phyloP scores from a whole-genome alignment of 2,888 invertebrate genomes.

The Zaprionus obscuricornis region DNA sequence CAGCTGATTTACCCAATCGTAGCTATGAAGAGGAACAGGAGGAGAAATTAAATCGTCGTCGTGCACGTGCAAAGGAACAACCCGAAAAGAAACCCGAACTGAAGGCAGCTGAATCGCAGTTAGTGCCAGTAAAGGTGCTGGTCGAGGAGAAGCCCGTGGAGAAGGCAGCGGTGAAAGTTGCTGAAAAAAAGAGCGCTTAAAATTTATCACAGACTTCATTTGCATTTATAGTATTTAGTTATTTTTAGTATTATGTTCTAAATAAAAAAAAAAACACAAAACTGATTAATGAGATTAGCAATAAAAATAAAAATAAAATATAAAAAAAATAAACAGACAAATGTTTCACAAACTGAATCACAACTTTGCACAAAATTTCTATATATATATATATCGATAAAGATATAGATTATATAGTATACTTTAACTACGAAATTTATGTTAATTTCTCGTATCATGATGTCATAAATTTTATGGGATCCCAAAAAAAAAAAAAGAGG shows the following conservation, averaged over 20 bases:
- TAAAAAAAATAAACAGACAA: too few relatives aligned
- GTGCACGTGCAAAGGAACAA: constrained; percentile 49
- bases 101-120: constrained; percentile 39
- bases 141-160: constrained; percentile 25
- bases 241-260: constrained; percentile 50
- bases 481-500: too few relatives aligned
- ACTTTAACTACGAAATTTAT: constrained; percentile 20
- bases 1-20: constrained; percentile 71
- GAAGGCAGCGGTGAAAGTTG: constrained; percentile 22
- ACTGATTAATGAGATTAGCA: constrained; percentile 30
- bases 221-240: constrained; percentile 23
- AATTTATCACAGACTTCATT: constrained; percentile 4
- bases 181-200: constrained; percentile 48
- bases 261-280: too few relatives aligned
- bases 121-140: constrained; percentile 50
- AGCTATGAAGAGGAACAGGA: constrained; percentile 48
- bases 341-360: too few relatives aligned
- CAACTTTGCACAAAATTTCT: too few relatives aligned
- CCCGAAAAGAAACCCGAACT: constrained; percentile 1
- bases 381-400: too few relatives aligned
- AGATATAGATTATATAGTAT: too few relatives aligned
- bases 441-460: constrained; percentile 34
- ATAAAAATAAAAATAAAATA: too few relatives aligned
- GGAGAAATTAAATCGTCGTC: constrained; percentile 37
- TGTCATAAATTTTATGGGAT: constrained; percentile 28